These are phyloP conservation scores for roundworm (Caenorhabditis elegans) DNA, from an alignment of 1,140 invertebrate species.

Conservation along the genomic window WBcel235 BX284604.4:16197001-16197500, in stretches of 20 bases:
- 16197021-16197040: no score
- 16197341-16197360: background rate
- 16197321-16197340: background rate
- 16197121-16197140: slow-evolving; percentile 3
- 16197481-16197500: background rate
- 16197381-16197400: background rate
- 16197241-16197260: no score
- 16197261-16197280: no score
- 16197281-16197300: no score
- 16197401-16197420: no score
- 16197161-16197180: background rate
- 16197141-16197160: background rate
- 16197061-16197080: background rate
- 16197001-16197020: no score
- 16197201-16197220: background rate
- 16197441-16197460: slow-evolving; percentile 23
- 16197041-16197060: no score
- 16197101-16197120: slow-evolving; percentile 4
- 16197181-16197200: background rate
- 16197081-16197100: slow-evolving; percentile 1
- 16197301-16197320: background rate
- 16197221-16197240: no score
- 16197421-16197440: no score
- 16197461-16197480: background rate
- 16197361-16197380: background rate